A percentile compares a stretch with the other conserved stretches of the same genome.
Conservation (phyloP, 1,140 invertebrate species). For the Pachyrhynchus sulphureomaculatus region DNA sequence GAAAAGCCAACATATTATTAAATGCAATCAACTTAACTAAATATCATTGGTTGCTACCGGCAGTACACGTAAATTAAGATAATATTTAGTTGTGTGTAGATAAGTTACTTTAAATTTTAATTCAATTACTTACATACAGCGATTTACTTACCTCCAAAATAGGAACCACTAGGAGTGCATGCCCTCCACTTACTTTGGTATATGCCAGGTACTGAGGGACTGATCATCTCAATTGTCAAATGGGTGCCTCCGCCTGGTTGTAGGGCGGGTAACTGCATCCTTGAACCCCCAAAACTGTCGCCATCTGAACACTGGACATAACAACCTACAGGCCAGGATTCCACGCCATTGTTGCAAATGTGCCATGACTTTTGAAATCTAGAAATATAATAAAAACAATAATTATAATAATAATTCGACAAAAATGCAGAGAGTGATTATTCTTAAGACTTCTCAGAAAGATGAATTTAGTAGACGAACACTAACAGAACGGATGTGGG, state of each 20-base stretch:
- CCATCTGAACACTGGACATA: constrained; percentile 68
- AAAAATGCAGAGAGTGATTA: too few relatives aligned
- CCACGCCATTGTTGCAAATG: constrained; percentile 76
- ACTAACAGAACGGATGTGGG: too few relatives aligned
- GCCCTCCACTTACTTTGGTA: constrained; percentile 84
- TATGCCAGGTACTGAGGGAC: constrained; percentile 68
- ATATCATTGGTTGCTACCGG: too few relatives aligned
- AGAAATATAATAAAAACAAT: constrained; percentile 13
- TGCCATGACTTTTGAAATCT: constrained; percentile 80
- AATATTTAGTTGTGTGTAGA: too few relatives aligned
- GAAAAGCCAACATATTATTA: too few relatives aligned
- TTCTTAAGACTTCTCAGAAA: too few relatives aligned
- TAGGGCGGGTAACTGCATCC: constrained; percentile 61
- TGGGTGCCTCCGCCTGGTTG: constrained; percentile 67
- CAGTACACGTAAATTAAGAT: too few relatives aligned
- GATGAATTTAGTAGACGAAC: too few relatives aligned
- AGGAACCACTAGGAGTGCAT: constrained; percentile 73
- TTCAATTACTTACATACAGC: background rate
- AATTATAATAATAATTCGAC: too few relatives aligned
- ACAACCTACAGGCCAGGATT: constrained; percentile 77
- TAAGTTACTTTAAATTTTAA: too few relatives aligned
- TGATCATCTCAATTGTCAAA: constrained; percentile 68
- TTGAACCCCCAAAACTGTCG: constrained; percentile 58
- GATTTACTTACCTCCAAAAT: constrained; percentile 73
- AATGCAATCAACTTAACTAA: too few relatives aligned